A percentile compares a stretch with the other conserved stretches of the same genome.
phyloP scores from a whole-genome alignment of 2,113 vertebrate genomes.

The Gallinago undulata region DNA sequence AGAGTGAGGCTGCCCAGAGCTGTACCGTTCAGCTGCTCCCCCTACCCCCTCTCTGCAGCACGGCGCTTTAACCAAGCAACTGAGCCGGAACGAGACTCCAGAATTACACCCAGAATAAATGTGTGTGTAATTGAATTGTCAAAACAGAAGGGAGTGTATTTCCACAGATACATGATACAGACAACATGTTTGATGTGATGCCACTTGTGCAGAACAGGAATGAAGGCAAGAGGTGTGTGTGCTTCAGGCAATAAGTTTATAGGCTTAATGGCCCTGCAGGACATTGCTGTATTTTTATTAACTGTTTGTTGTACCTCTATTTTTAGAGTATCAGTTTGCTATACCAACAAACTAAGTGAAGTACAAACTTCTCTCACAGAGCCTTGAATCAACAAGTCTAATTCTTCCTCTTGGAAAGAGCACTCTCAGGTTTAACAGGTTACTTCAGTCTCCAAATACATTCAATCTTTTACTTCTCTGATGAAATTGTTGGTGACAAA shows the following conservation, averaged over 20 bases:
- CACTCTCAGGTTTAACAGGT: background rate
- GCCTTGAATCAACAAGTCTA: background rate
- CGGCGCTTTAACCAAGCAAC: background rate
- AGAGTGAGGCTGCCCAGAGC: background rate
- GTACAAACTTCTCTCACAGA: background rate
- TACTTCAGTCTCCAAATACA: background rate
- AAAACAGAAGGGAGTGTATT: background rate
- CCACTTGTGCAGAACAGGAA: background rate
- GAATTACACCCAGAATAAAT: background rate
- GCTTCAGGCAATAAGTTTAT: background rate
- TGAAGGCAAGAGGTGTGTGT: background rate
- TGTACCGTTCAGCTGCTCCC: background rate
- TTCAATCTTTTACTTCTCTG: background rate
- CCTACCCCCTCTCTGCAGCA: accelerated
- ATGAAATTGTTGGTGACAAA: background rate
- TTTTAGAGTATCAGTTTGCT: background rate
- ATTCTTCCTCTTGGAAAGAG: background rate
- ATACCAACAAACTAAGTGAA: background rate
- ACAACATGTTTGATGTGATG: background rate
- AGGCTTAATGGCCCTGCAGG: background rate
- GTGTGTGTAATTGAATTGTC: background rate
- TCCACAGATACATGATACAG: background rate
- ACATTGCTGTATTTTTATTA: background rate
- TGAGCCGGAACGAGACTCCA: background rate
- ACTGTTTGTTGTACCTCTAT: background rate